phyloP scores from a whole-genome alignment of 37 sponge, comb jelly and placozoan genomes.

The Oscarella lobularis region DNA sequence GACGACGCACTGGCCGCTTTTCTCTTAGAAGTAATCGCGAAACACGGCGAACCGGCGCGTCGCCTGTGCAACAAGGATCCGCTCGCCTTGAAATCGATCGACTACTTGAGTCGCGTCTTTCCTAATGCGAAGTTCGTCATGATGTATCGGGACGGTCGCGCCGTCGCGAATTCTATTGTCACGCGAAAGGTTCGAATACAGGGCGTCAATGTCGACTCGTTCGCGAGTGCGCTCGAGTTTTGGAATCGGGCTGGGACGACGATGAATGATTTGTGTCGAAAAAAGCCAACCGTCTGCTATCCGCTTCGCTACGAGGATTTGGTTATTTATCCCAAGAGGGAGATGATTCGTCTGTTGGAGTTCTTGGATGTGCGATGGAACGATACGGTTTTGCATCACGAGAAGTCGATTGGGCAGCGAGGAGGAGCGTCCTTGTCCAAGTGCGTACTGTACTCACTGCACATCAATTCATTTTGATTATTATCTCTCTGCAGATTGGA shows the following conservation, averaged over 20 bases:
- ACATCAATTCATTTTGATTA: neutral
- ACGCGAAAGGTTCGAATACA: slow-evolving; percentile 60
- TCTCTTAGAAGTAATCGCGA: slow-evolving; percentile 37
- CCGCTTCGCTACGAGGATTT: slow-evolving; percentile 63
- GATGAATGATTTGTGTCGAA: slow-evolving; percentile 42
- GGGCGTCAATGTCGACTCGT: slow-evolving; percentile 53
- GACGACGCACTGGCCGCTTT: slow-evolving; percentile 41
- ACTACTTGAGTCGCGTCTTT: slow-evolving; percentile 31
- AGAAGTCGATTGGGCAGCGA: slow-evolving; percentile 26
- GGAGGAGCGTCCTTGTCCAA: slow-evolving; percentile 46
- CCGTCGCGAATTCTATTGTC: slow-evolving; percentile 75
- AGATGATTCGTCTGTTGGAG: slow-evolving; percentile 36
- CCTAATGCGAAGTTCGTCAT: slow-evolving; percentile 70
- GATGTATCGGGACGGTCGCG: slow-evolving; percentile 77
- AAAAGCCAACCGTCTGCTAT: slow-evolving; percentile 14
- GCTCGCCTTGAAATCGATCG: slow-evolving; percentile 44
- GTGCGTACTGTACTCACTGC: slow-evolving; percentile 14
- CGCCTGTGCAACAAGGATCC: slow-evolving; percentile 85
- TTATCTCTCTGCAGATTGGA: slow-evolving; percentile 37
- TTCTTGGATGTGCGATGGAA: slow-evolving; percentile 64
- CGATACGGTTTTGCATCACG: slow-evolving; percentile 57
- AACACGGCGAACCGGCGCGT: slow-evolving; percentile 40
- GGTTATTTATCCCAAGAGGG: slow-evolving; percentile 27
- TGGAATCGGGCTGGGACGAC: slow-evolving; percentile 49
- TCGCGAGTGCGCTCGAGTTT: slow-evolving; percentile 42